A percentile compares a stretch with the other conserved stretches of the same genome.
Evolutionary conservation across 2,888 invertebrate species (phyloP).

Genomic region (Oxycera nigricornis): DNA sequence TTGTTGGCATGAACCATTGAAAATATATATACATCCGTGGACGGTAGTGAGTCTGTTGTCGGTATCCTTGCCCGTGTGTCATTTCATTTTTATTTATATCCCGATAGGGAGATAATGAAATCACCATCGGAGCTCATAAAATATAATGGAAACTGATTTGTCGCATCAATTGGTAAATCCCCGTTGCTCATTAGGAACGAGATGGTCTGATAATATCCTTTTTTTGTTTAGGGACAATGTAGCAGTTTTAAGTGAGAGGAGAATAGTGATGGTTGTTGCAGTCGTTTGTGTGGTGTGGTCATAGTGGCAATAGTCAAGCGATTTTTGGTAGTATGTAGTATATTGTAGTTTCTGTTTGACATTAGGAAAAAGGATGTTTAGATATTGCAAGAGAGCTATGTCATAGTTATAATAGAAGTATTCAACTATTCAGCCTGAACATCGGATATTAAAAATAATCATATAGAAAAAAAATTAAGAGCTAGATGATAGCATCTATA

Average conservation of each 20-base stretch:
- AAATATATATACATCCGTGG: neutral
- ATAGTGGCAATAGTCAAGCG: too few relatives aligned
- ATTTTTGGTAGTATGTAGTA: too few relatives aligned
- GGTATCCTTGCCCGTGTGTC: conserved; percentile 23
- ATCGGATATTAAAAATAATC: too few relatives aligned
- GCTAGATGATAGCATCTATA: too few relatives aligned
- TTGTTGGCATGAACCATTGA: neutral
- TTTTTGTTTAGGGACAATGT: too few relatives aligned
- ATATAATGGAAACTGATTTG: conserved; percentile 43
- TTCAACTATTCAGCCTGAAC: too few relatives aligned
- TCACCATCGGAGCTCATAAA: conserved; percentile 41
- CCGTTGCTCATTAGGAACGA: conserved; percentile 39
- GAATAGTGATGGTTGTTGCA: neutral
- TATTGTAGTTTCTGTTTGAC: too few relatives aligned
- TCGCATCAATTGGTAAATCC: conserved; percentile 44
- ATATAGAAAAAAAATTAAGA: too few relatives aligned
- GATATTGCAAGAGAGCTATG: too few relatives aligned
- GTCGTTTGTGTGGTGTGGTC: neutral
- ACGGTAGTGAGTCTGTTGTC: neutral
- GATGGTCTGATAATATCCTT: conserved; percentile 7
- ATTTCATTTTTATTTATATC: conserved; percentile 39
- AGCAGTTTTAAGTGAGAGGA: too few relatives aligned
- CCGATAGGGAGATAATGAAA: conserved; percentile 41
- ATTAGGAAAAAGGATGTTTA: too few relatives aligned
- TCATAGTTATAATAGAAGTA: too few relatives aligned